These are phyloP conservation scores for Barypeithes pellucidus DNA, from an alignment of 2,888 invertebrate genomes.

Conservation along the genomic window DNA sequence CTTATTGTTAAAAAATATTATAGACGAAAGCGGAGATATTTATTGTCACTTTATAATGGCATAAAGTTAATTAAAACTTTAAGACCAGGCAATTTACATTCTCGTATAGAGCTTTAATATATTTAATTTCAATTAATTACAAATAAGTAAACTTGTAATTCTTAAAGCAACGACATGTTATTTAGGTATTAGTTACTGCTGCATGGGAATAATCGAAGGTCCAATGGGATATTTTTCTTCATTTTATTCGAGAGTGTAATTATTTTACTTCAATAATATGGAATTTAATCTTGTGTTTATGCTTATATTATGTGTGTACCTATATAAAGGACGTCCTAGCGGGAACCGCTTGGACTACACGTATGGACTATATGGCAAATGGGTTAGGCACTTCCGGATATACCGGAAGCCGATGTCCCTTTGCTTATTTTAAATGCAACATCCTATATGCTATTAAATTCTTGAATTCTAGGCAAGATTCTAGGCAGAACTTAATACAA, in stretches of 20 bases:
- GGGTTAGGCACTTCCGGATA: too few relatives aligned
- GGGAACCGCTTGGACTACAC: too few relatives aligned
- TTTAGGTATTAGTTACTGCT: slow-evolving; percentile 57
- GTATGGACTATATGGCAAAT: too few relatives aligned
- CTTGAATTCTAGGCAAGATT: too few relatives aligned
- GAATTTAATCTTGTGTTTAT: too few relatives aligned
- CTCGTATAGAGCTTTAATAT: slow-evolving; percentile 57
- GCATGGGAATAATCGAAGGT: background rate
- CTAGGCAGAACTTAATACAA: too few relatives aligned
- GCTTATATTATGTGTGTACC: too few relatives aligned
- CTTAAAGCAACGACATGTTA: slow-evolving; percentile 57
- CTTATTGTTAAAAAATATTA: slow-evolving; percentile 31
- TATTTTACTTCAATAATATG: too few relatives aligned
- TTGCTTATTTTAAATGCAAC: too few relatives aligned
- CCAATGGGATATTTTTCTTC: background rate
- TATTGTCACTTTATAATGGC: slow-evolving; percentile 32
- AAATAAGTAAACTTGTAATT: slow-evolving; percentile 57
- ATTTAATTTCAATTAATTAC: slow-evolving; percentile 60
- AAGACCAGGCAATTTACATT: slow-evolving; percentile 57
- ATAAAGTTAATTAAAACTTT: slow-evolving; percentile 51
- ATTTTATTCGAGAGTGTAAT: background rate
- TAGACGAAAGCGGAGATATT: slow-evolving; percentile 40
- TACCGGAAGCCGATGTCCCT: too few relatives aligned
- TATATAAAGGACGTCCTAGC: too few relatives aligned
- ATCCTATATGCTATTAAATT: too few relatives aligned